Base-by-base conservation (phyloP, 2,888 invertebrate genomes). In the Drosophila anomalata region DNA sequence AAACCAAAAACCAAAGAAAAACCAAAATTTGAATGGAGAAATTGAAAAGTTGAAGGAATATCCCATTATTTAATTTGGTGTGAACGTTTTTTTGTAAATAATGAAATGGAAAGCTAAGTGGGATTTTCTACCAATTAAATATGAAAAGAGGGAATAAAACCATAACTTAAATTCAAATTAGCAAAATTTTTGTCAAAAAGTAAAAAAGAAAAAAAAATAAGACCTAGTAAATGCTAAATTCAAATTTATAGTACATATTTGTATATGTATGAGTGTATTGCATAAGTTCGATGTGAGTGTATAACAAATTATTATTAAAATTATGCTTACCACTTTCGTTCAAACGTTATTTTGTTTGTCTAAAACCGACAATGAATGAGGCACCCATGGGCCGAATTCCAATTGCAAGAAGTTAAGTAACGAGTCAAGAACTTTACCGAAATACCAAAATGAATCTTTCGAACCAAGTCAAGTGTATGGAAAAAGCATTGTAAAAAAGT, bases 221-320 rank as follows among this genome's bases (percentile, higher is more conserved):
- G 65, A 67, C 87, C 87, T 82, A 82, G 82, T 80, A 87, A 82
- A 82, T 82, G 87, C 76, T 82, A 82, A 82, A 84, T 82, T 82
- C 68, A 82, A 82, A 82, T 82, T 87, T 82, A 87, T 80, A 74
- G 81, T 80, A 69, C 81, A 75, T 79, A 86, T 78, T 68, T 81
- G 74, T 84, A 67, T 85, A 78, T 76, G 75, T 75, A 73, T 76
- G 79, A 67, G 71, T 71, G 59, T 56, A 68, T 52, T 47, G 66
- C 50, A 67, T 67, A 56, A 56, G 67, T 67, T 66, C 56, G 56
- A 71, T 73, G 55, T 77, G 67, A 47, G 67, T 73, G 55, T 61
- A 66, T 61, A 57, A 61, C 41, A 33, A 33, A 57, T 53, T 73
- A 73, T 73, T 73, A 60, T 73, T 61, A 68, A 60, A 56, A 73